Base-by-base conservation (phyloP, 2,797 vertebrate species). In the Acropternis orthonyx region DNA sequence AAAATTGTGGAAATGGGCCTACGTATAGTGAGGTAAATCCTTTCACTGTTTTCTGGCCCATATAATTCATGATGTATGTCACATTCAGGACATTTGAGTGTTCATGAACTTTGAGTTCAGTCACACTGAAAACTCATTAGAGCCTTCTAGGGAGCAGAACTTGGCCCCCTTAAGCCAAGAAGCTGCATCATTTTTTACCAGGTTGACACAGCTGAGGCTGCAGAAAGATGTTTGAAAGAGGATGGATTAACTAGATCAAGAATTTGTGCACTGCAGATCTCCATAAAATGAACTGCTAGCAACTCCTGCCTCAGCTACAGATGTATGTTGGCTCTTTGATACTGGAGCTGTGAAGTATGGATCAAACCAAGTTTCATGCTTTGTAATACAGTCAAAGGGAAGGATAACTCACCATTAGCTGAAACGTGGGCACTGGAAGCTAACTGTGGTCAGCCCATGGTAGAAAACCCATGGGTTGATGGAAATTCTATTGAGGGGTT, bases 391-490 rank as follows among this genome's bases (percentile, higher is more conserved):
- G 22, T 15, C 28, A 87, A 59, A 72, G 26, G 7, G 18, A 87
- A 67, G 18, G 32, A 49, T 10, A 69, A 20, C 2, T 48, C 55
- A 13, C 12, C 6, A 1, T 7, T 10, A 69, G 32, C 32, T 62
- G 55, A 62, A 79, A 41, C 2, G 0, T 4, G 27, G 49, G 32
- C 37, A 14, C 19, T 49, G 59, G 11, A 22, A 79, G 17, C 12
- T 68, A 46, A 21, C 4, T 0, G 7, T 8, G 4, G 68, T 26
- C 4, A 9, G 21, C 9, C 20, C 14, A 7, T 44, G 14, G 5
- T 49, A 43, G 43, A 59, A 92, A 32, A 4, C 8, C 7, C 20
- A 9, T 0, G 1, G 22, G 24, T 41, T 3, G 2, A 14, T 7
- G 20, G 32, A 55, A 71, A 36, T 22, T 83, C 36, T 51, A 0